Percentiles rank a stretch among this genome's conserved stretches.
phyloP scores from a whole-genome alignment of 2,888 invertebrate species.

The Elegia similella region DNA sequence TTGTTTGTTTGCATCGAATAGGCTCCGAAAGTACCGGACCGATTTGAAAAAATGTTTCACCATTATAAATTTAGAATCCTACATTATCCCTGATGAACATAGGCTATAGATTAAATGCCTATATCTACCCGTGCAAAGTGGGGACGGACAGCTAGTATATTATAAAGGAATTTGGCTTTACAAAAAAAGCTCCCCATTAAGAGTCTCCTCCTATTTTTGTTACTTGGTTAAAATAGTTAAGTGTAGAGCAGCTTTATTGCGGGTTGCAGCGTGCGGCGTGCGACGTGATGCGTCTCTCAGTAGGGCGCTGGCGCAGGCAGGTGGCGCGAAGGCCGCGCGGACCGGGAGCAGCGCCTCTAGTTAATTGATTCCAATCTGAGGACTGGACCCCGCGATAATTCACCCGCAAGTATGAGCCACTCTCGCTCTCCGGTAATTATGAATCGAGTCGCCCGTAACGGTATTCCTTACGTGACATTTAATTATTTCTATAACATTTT shows the following conservation, averaged over 20 bases:
- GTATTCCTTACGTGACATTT: constrained; percentile 31
- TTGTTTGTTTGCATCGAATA: too few species aligned
- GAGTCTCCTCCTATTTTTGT: too few species aligned
- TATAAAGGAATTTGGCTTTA: too few species aligned
- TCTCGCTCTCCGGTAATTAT: constrained; percentile 52
- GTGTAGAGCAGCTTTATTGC: not conserved
- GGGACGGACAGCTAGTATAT: too few species aligned
- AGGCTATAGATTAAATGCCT: too few species aligned
- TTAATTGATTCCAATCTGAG: constrained; percentile 78
- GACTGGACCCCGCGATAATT: constrained; percentile 55
- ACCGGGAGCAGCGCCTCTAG: constrained; percentile 64
- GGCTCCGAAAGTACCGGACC: too few species aligned
- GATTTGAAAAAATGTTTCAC: too few species aligned
- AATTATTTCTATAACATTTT: constrained; percentile 16
- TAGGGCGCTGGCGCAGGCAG: constrained; percentile 51
- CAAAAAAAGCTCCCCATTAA: too few species aligned
- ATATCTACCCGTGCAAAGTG: too few species aligned
- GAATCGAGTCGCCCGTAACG: constrained; percentile 46
- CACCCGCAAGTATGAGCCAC: constrained; percentile 53
- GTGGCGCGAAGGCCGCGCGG: constrained; percentile 67
- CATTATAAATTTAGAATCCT: too few species aligned
- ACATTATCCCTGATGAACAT: too few species aligned
- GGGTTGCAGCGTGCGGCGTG: not conserved
- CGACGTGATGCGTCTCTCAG: constrained; percentile 25
- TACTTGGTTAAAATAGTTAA: not conserved